A percentile compares a stretch with the other conserved stretches of the same genome.
phyloP scores from a whole-genome alignment of 2,797 vertebrate genomes.

The Pygocentrus nattereri region DNA sequence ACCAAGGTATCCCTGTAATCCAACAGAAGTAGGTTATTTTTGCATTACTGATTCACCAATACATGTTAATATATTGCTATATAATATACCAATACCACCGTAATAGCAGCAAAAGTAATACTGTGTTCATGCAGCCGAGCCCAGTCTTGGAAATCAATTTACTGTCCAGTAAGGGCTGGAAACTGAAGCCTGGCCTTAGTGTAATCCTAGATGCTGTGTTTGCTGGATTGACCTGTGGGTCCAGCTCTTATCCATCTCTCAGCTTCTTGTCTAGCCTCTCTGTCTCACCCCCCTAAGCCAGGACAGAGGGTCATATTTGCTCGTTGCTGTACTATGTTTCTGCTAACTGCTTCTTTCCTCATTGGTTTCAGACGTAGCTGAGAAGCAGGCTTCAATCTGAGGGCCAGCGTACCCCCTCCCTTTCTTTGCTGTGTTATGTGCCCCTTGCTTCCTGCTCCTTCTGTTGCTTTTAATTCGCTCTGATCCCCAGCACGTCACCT shows the following conservation, averaged over 20 bases:
- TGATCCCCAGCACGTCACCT: slow-evolving; percentile 44
- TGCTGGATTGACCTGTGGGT: slow-evolving; percentile 22
- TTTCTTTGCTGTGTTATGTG: slow-evolving; percentile 8
- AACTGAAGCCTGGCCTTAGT: slow-evolving; percentile 22
- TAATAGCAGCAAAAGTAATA: not conserved
- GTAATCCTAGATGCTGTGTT: slow-evolving; percentile 40
- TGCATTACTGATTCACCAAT: not conserved
- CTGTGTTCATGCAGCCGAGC: not conserved
- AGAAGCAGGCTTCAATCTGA: slow-evolving; percentile 10
- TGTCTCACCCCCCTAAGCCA: slow-evolving; percentile 18
- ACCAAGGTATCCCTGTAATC: not conserved
- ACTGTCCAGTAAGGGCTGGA: slow-evolving; percentile 4
- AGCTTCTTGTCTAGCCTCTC: not conserved
- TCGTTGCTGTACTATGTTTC: slow-evolving; percentile 26
- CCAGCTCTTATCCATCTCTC: slow-evolving; percentile 13
- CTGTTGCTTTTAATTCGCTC: slow-evolving; percentile 56
- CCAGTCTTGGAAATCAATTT: slow-evolving; percentile 45
- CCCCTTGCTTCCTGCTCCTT: slow-evolving; percentile 33
- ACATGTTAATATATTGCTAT: not conserved
- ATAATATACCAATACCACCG: not conserved
- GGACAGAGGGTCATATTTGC: slow-evolving; percentile 28
- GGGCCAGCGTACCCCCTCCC: slow-evolving; percentile 4
- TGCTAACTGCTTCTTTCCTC: slow-evolving; percentile 27
- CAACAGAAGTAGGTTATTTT: not conserved
- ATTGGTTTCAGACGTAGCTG: slow-evolving; percentile 9